Evolutionary conservation across 2,888 invertebrate species (phyloP), one percentile per base, ranked within the genome.

Genomic region (Athetis lepigone): DNA sequence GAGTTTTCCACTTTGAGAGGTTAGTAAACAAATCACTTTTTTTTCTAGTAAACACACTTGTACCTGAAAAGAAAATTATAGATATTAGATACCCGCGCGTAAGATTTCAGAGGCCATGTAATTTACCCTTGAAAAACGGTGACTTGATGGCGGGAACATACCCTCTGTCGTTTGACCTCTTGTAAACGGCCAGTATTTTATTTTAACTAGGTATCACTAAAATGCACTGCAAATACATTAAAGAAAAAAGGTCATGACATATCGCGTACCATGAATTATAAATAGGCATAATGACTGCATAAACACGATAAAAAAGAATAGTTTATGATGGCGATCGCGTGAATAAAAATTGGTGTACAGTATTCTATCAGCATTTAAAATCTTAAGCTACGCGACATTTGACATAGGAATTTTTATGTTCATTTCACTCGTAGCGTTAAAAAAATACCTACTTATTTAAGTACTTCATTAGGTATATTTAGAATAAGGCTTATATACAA

Each of bases 1-100:
- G 73, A 75, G 70, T 73, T 76, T 81, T 83, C 82, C 58, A 74
- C 80, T 70, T 65, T 80, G 64, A 80, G 75, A 92, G 93, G 93
- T 92, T 86, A 88, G 93, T 92, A 92, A 92, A 92, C 90, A 91
- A 88, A 85, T 79, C 65, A 55, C 57, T 62, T 52, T 52, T 40
- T 49, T 51, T 29, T 45, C 0, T 33, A 9, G 2, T 37, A 2
- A 18, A 60, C 27, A 43, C 18, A 40, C 5, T 18, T 19, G 4
- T 42, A 29, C n/a, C 16, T 36, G 39, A 19, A 40, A 36, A 62
- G 18, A 29, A 39, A 39, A 16, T 23, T 21, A 52, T 11, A 33
- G 11, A 1, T 2, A 29, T 29, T 29, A 29, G 2, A 11, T 29
- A 29, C 1, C 2, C 2, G 2, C 11, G 11, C 0, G n/a, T 13